These are phyloP conservation scores for Carollia perspicillata DNA, from an alignment of 2,113 vertebrate species.

Conservation along the genomic window DNA sequence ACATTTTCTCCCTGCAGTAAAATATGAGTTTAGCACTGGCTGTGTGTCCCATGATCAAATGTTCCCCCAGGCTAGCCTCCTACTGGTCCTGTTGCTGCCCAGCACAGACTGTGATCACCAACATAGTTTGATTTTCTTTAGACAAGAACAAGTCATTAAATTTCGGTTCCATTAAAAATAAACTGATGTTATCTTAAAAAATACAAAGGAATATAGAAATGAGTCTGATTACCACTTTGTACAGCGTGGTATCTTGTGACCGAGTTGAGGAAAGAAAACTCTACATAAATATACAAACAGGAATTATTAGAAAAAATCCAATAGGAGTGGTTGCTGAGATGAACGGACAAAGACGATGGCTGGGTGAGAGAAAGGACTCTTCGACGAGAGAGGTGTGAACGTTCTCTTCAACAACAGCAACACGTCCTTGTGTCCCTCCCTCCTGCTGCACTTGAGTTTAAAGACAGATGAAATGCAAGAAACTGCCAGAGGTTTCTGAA, in stretches of 20 bases:
- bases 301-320: constrained; percentile 31
- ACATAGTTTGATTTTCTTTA: background rate
- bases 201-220: background rate
- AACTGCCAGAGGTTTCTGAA: background rate
- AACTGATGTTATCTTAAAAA: background rate
- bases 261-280: background rate
- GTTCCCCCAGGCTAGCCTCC: background rate
- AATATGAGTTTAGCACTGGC: background rate
- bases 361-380: constrained; percentile 35
- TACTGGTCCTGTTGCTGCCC: background rate
- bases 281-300: constrained; percentile 8
- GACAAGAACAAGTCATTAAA: background rate
- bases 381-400: constrained; percentile 46
- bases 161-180: background rate
- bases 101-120: background rate
- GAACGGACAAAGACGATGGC: constrained; percentile 24
- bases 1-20: background rate
- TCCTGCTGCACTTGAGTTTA: background rate
- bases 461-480: background rate
- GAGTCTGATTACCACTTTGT: background rate
- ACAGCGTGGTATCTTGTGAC: background rate
- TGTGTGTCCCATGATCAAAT: background rate
- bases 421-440: background rate
- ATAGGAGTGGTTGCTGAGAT: background rate
- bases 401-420: constrained; percentile 37